phyloP scores from a whole-genome alignment of 2,113 vertebrate species.

The Crocuta crocuta region DNA sequence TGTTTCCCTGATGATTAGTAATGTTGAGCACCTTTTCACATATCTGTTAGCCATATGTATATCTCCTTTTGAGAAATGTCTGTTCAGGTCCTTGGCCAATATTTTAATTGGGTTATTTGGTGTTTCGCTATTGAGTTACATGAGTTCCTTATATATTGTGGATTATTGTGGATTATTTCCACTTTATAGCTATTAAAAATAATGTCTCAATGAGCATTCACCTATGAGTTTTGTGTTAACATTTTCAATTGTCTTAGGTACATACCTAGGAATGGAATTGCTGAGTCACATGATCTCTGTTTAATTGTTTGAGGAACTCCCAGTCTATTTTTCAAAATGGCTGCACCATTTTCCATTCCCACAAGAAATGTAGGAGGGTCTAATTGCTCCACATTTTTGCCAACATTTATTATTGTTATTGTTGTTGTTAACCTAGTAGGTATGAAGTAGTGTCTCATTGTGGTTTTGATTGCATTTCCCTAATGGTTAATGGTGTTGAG shows the following conservation, averaged over 20 bases:
- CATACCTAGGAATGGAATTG: neutral
- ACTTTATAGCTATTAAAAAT: neutral
- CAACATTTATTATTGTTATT: neutral
- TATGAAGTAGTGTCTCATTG: neutral
- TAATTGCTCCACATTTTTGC: neutral
- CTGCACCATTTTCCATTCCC: neutral
- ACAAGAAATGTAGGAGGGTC: neutral
- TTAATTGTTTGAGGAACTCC: neutral
- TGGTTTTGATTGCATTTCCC: slow-evolving; percentile 3
- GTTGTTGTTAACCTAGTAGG: neutral
- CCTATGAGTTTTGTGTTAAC: neutral
- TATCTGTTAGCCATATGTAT: neutral
- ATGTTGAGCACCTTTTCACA: neutral
- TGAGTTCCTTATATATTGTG: neutral
- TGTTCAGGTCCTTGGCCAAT: neutral
- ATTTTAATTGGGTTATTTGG: neutral
- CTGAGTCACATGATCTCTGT: neutral
- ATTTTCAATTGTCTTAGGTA: neutral
- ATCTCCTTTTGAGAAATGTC: neutral
- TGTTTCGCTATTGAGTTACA: neutral
- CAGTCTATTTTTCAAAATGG: neutral
- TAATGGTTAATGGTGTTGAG: neutral
- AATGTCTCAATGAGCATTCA: neutral
- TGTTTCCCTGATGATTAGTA: neutral
- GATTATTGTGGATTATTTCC: neutral